Base-by-base conservation (phyloP, 2,888 invertebrate genomes). In the Piscicola geometra region DNA sequence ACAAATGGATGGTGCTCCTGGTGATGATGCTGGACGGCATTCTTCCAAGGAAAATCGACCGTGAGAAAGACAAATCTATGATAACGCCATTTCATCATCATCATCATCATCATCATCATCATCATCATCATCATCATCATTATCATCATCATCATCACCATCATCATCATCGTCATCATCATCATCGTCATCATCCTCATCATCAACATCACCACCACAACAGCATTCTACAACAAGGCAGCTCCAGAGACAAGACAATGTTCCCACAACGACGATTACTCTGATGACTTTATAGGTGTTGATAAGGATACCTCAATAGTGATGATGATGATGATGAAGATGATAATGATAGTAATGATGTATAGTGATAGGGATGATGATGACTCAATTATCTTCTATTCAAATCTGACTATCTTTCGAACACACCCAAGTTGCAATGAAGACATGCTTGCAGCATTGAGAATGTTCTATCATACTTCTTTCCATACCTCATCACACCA, bases 71-170 rank as follows among this genome's bases (percentile, higher is more conserved):
- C n/a, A n/a, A n/a, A n/a, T n/a, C n/a, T n/a, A n/a, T n/a, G n/a
- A n/a, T n/a, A n/a, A n/a, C n/a, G n/a, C 15, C 52, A 18, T 66
- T 66, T 28, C 71, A 71, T 71, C 71, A 74, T 74, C 74, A 33
- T 74, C 74, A 74, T 74, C 74, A 74, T 74, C 74, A 66, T 66
- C 74, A 74, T 66, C 74, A 74, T 66, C 74, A 66, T 74, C 74
- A 74, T 66, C 74, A 74, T 66, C 74, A 33, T 74, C 74, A 66
- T 36, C 74, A 66, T 74, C 74, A 66, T 33, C 74, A 74, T 66
- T 66, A 74, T 74, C 74, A 66, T 35, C 74, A 66, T 74, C 66
- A 66, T 66, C 74, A 66, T 66, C 74, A 74, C 67, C 74, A 66
- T 41, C 74, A 66, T 33, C 66, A 72, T 72, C 72, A 72, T 52